These are phyloP conservation scores for Chloromyia formosa DNA, from an alignment of 2,888 invertebrate genomes.

Conservation along the genomic window DNA sequence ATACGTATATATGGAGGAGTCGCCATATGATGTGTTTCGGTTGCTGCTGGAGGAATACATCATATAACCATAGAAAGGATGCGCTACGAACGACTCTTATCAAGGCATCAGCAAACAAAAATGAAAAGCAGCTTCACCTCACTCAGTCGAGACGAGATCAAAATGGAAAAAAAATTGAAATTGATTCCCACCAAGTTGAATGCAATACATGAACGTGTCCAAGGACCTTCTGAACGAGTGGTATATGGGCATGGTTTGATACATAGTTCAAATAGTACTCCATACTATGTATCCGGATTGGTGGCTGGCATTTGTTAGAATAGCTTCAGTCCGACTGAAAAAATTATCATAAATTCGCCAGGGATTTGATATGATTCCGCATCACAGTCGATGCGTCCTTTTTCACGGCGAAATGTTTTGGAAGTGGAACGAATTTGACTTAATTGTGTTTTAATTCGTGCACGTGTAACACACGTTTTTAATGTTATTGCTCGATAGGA, in stretches of 20 bases:
- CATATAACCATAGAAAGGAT: too few species aligned
- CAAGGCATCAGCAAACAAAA: constrained; percentile 27
- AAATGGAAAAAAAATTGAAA: constrained; percentile 14
- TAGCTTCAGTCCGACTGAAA: background rate
- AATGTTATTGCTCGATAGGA: background rate
- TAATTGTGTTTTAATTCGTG: constrained; percentile 49
- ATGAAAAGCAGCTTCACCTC: background rate
- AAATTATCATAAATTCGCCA: constrained; percentile 16
- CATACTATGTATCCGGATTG: background rate
- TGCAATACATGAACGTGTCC: background rate
- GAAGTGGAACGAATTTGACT: constrained; percentile 45
- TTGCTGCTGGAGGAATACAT: background rate
- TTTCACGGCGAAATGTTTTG: background rate
- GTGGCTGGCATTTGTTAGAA: background rate
- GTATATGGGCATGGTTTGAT: background rate
- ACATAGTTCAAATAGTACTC: background rate
- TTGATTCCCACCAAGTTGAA: constrained; percentile 38
- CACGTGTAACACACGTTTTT: constrained; percentile 47
- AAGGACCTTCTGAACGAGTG: background rate
- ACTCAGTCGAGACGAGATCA: background rate
- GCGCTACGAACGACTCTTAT: constrained; percentile 40
- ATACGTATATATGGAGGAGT: background rate
- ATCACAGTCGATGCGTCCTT: background rate
- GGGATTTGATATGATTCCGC: background rate
- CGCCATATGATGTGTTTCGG: background rate